Percentiles rank a stretch among this genome's conserved stretches.
Evolutionary conservation across 2,888 invertebrate genomes (phyloP).

Genomic region (Epicampocera succincta): DNA sequence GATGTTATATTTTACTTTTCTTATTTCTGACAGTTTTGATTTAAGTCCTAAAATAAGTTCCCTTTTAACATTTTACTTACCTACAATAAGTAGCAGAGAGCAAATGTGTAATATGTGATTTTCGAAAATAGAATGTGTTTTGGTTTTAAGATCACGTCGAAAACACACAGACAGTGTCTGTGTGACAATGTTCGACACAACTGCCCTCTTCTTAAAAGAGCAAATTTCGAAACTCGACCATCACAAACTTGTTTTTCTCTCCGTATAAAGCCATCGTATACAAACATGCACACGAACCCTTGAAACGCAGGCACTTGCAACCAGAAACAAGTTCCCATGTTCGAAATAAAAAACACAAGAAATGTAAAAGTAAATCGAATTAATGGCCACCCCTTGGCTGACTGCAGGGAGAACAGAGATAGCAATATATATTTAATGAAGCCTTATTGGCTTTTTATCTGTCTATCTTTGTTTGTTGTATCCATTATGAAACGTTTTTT

Average conservation of each 20-base stretch:
- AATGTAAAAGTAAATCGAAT: slow-evolving; percentile 12
- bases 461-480: slow-evolving; percentile 30
- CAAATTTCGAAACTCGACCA: slow-evolving; percentile 38
- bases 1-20: slow-evolving; percentile 17
- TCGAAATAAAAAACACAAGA: slow-evolving; percentile 49
- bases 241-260: slow-evolving; percentile 27
- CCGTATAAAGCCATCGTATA: neutral
- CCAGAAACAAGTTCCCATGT: slow-evolving; percentile 54
- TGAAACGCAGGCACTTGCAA: neutral
- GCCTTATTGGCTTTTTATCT: slow-evolving; percentile 19
- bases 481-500: slow-evolving; percentile 36
- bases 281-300: neutral
- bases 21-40: neutral
- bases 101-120: neutral
- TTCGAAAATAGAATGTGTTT: slow-evolving; percentile 13
- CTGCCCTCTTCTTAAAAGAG: slow-evolving; percentile 3
- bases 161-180: slow-evolving; percentile 54
- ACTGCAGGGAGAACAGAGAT: slow-evolving; percentile 18
- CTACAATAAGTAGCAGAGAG: neutral
- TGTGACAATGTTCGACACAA: slow-evolving; percentile 43
- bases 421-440: neutral
- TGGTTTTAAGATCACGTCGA: slow-evolving; percentile 46
- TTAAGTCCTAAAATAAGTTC: too few species aligned
- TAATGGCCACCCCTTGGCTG: slow-evolving; percentile 53
- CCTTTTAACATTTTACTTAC: neutral